phyloP scores from a whole-genome alignment of 2,888 invertebrate genomes.

The Macrostomum cliftonense region DNA sequence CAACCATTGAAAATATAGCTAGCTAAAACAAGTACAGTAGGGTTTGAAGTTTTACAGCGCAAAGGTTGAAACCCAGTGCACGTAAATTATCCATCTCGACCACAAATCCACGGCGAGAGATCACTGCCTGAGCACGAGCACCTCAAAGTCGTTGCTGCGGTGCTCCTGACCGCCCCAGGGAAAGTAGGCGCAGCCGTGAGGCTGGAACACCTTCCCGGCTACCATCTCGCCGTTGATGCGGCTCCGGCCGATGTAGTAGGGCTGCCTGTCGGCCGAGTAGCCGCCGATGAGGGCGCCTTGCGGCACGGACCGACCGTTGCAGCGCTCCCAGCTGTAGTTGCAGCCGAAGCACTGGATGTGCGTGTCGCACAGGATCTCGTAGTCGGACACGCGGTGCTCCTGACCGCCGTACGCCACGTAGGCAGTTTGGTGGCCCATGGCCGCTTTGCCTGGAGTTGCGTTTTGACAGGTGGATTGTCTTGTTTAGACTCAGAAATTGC shows the following conservation, averaged over 20 bases:
- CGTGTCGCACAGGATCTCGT: neutral
- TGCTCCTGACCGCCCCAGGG: conserved; percentile 4
- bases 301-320: neutral
- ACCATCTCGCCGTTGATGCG: conserved; percentile 1
- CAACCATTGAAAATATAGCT: too few relatives aligned
- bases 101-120: too few relatives aligned
- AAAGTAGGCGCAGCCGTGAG: conserved; percentile 6
- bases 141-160: too few relatives aligned
- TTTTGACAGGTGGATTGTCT: too few relatives aligned
- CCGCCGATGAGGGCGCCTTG: conserved; percentile 3
- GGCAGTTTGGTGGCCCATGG: neutral
- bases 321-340: neutral
- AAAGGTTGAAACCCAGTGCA: too few relatives aligned
- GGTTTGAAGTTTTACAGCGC: too few relatives aligned
- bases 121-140: too few relatives aligned
- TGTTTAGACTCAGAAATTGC: too few relatives aligned
- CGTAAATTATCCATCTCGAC: too few relatives aligned
- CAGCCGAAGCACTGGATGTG: neutral
- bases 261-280: conserved; percentile 1
- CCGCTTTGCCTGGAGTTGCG: neutral
- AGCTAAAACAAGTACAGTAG: too few relatives aligned
- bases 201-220: conserved; percentile 3
- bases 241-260: conserved; percentile 2
- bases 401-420: neutral
- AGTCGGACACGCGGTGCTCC: neutral